Base-by-base conservation (phyloP, 2,888 invertebrate species). In the Lepetodrilus schrolli region DNA sequence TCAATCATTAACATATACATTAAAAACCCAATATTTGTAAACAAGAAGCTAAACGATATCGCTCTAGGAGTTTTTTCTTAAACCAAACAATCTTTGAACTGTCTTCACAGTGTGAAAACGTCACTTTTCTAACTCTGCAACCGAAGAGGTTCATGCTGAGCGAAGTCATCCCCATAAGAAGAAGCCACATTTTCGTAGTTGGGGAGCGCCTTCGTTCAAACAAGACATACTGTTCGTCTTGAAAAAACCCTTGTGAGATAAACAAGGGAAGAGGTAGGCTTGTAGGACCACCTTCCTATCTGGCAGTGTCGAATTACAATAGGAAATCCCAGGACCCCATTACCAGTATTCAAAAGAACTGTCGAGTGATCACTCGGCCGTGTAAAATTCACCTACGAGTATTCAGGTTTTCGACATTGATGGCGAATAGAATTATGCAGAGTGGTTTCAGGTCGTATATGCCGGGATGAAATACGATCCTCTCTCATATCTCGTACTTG, bases 181-280 rank as follows among this genome's bases (percentile, higher is more conserved):
- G 58, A 58, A 58, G 58, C 30, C 58, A 58, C 58, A 58, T 30
- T 58, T 58, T 58, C 58, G 58, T 58, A 58, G 58, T 34, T 58
- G 58, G 58, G 58, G 26, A 58, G 58, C 30, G 58, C 23, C 58
- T 58, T n/a, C 58, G 58, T 58, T 58, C 58, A 58, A 58, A 58
- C 58, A 58, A 58, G 58, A 30, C 58, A 30, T 58, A 26, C 58
- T 58, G 58, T 58, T 58, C 58, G n/a, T 17, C 30, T 17, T 58
- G 10, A 58, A 58, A 58, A 58, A 58, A 58, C 58, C 30, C 58
- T 58, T 58, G 58, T 58, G 58, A 30, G n/a, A 58, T 34, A 58
- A 58, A 58, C 58, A 58, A 58, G 58, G 30, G 17, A 30, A 58
- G 30, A 58, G 58, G 26, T 58, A 23, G 58, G 23, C 30, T 30